These are phyloP conservation scores for Chromobotia macracanthus DNA, from an alignment of 2,797 vertebrate genomes.

Conservation along the genomic window DNA sequence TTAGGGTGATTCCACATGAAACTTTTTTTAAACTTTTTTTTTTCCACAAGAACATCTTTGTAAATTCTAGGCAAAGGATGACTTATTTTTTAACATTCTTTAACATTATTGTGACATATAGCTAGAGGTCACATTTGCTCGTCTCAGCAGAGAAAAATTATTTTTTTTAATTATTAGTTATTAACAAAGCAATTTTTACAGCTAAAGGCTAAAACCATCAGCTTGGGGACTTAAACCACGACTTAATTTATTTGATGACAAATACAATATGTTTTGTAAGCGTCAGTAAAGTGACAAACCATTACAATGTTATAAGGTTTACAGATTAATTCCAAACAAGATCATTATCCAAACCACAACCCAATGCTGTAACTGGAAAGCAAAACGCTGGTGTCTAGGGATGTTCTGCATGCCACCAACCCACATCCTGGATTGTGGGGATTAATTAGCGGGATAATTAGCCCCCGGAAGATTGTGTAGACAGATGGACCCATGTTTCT, in stretches of 20 bases:
- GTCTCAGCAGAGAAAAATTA: neutral
- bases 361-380: constrained; percentile 83
- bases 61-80: no score
- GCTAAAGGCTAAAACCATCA: neutral
- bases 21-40: no score
- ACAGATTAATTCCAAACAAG: no score
- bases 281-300: neutral
- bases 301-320: neutral
- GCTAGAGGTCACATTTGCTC: neutral
- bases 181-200: neutral
- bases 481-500: constrained; percentile 74
- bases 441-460: constrained; percentile 87
- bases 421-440: constrained; percentile 78
- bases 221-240: neutral
- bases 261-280: neutral
- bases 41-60: no score
- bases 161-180: no score
- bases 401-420: constrained; percentile 72
- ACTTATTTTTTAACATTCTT: no score
- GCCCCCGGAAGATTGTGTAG: constrained; percentile 78
- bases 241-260: neutral
- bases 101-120: neutral
- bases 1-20: no score
- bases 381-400: constrained; percentile 77
- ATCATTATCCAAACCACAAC: neutral